A percentile compares a stretch with the other conserved stretches of the same genome.
phyloP scores from a whole-genome alignment of 2,113 vertebrate genomes.

The Dicentrarchus labrax region DNA sequence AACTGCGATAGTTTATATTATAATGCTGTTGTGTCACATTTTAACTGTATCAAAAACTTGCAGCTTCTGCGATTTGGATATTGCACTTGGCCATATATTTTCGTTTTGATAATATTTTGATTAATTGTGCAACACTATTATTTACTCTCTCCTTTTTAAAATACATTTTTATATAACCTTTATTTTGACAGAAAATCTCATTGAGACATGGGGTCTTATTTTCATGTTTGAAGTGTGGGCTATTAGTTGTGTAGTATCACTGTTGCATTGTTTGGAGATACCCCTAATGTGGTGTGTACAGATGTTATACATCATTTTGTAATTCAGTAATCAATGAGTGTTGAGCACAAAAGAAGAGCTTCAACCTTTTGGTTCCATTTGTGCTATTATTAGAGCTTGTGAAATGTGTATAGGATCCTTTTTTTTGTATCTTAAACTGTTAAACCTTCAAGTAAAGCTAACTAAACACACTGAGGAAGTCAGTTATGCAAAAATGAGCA shows the following conservation, averaged over 20 bases:
- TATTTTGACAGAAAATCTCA: too few species aligned
- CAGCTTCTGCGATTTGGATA: too few species aligned
- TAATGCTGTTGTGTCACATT: too few species aligned
- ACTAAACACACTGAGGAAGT: neutral
- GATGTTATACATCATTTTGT: neutral
- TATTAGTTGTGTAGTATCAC: neutral
- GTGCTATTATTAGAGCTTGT: too few species aligned
- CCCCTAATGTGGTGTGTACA: neutral
- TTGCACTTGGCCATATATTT: too few species aligned
- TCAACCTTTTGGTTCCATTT: too few species aligned
- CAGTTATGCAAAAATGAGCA: neutral
- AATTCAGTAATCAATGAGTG: neutral
- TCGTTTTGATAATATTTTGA: too few species aligned
- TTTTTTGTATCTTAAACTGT: neutral
- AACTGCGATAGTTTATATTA: too few species aligned
- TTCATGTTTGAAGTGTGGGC: neutral
- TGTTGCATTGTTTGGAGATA: neutral
- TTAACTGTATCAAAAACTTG: too few species aligned
- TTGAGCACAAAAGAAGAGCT: neutral
- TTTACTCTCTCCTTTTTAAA: neutral
- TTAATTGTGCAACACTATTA: neutral
- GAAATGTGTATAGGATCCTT: neutral
- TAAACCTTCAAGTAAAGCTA: neutral
- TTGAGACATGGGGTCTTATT: too few species aligned
- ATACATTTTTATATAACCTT: too few species aligned